Conservation (phyloP, 2,888 invertebrate species). For the Drosophila koepferae region DNA sequence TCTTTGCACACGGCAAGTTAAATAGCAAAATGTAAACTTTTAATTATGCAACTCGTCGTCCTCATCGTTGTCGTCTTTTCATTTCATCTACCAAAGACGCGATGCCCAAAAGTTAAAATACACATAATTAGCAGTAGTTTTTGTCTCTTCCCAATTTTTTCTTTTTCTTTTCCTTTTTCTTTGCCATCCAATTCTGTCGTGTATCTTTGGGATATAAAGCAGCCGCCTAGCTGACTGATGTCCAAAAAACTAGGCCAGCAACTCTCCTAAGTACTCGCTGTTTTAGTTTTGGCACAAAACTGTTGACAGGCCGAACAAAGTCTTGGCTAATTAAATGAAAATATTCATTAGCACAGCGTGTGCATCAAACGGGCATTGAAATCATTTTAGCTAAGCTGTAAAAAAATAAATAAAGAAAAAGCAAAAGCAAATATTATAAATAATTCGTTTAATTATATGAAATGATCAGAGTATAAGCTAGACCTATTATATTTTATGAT, state of each 20-base stretch:
- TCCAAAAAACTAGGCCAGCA: slow-evolving; percentile 60
- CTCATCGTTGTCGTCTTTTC: slow-evolving; percentile 32
- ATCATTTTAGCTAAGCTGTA: slow-evolving; percentile 1
- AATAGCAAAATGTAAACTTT: slow-evolving; percentile 79
- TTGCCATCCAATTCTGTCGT: slow-evolving; percentile 45
- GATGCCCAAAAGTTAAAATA: slow-evolving; percentile 75
- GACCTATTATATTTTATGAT: neutral
- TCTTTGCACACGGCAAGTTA: slow-evolving; percentile 75
- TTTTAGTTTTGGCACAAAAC: slow-evolving; percentile 61
- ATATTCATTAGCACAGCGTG: slow-evolving; percentile 53
- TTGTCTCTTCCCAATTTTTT: slow-evolving; percentile 44
- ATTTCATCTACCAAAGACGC: slow-evolving; percentile 54
- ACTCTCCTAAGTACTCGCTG: slow-evolving; percentile 35
- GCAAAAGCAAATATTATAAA: neutral
- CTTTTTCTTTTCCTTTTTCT: slow-evolving; percentile 18
- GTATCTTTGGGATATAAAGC: slow-evolving; percentile 50
- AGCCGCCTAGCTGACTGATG: slow-evolving; percentile 7
- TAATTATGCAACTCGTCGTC: slow-evolving; percentile 76
- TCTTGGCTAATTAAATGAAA: slow-evolving; percentile 69
- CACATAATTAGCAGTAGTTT: slow-evolving; percentile 79
- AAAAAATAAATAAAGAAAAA: neutral
- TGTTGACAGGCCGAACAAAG: slow-evolving; percentile 44
- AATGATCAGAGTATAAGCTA: neutral
- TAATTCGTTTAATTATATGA: no score
- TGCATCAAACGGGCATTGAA: slow-evolving; percentile 19